Base-by-base conservation (phyloP, 1,140 invertebrate species). In the Pogonognathellus flavescens region DNA sequence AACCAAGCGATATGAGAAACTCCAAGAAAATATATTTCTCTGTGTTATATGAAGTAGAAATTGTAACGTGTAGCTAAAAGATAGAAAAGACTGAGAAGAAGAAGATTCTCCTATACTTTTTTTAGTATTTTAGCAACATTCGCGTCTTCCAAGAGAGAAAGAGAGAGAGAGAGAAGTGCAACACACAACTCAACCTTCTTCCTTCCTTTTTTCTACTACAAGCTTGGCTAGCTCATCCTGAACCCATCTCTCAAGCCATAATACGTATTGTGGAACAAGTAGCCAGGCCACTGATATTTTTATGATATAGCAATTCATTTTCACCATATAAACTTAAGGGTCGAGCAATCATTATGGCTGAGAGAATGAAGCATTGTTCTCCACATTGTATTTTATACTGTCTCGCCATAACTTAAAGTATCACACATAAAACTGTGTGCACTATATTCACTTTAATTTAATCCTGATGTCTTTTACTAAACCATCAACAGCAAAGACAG, bases 221-320 rank as follows among this genome's bases (percentile, higher is more conserved):
- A 31, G 66, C 66, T 70, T 41, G 22, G 31, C 70, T 76, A 76
- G 10, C 62, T 76, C 41, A 31, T 76, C 70, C 41, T 49, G 70
- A 49, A 50, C 41, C 49, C 70, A 76, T 31, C 41, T 57, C 11
- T 50, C 11, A 50, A 76, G 70, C 20, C 22, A 66, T 13, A 66
- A 10, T 16, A 62, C 1, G 16, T n/a, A 62, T 9, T 3, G 8
- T 62, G n/a, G 59, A 72, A n/a, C 25, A 76, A 55, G 80, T 81
- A 55, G 80, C 80, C 53, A 57, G 25, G 80, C 80, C 53, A 57
- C 80, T 81, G 80, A 83, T 83, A 83, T 83, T 83, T 83, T 83
- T 83, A 83, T 83, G 55, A 83, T 66, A 62, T 31, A 66, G 57
- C 55, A 59, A 83, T 83, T 83, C 82, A 83, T 83, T 83, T 83